Conservation (phyloP, 2,113 vertebrate genomes). For the Embiotoca jacksoni region DNA sequence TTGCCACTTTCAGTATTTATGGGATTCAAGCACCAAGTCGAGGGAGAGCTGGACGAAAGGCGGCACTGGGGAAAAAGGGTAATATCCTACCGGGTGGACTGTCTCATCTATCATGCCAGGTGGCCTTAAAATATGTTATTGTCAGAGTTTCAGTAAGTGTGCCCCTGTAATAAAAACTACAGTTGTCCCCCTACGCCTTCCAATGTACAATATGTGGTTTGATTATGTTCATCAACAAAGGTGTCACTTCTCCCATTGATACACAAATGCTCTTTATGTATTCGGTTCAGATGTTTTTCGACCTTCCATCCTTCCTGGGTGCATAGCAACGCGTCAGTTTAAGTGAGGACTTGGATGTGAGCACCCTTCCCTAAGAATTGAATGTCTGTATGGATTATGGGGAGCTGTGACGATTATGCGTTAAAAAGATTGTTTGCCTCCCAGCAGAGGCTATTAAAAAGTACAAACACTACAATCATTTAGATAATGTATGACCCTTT, state of each 20-base stretch:
- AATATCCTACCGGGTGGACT: conserved; percentile 68
- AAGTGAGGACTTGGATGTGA: neutral
- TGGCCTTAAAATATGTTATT: conserved; percentile 61
- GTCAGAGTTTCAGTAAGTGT: conserved; percentile 47
- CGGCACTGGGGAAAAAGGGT: conserved; percentile 61
- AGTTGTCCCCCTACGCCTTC: neutral
- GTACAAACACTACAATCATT: too few species aligned
- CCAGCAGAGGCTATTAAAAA: too few species aligned
- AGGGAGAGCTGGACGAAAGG: conserved; percentile 53
- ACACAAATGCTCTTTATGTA: too few species aligned
- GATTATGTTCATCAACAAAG: conserved; percentile 20
- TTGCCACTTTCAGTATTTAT: conserved; percentile 71
- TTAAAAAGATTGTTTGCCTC: too few species aligned
- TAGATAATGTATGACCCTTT: neutral
- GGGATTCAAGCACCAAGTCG: conserved; percentile 50
- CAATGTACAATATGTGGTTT: conserved; percentile 24
- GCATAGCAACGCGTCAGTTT: too few species aligned
- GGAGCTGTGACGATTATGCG: too few species aligned
- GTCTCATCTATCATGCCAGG: conserved; percentile 71
- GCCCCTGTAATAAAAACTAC: conserved; percentile 30
- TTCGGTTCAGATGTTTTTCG: too few species aligned
- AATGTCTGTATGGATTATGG: neutral
- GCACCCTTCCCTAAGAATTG: neutral
- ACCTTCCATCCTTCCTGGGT: too few species aligned
- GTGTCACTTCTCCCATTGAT: neutral